Evolutionary conservation across 2,888 invertebrate genomes (phyloP).

Genomic region (Abrostola tripartita): DNA sequence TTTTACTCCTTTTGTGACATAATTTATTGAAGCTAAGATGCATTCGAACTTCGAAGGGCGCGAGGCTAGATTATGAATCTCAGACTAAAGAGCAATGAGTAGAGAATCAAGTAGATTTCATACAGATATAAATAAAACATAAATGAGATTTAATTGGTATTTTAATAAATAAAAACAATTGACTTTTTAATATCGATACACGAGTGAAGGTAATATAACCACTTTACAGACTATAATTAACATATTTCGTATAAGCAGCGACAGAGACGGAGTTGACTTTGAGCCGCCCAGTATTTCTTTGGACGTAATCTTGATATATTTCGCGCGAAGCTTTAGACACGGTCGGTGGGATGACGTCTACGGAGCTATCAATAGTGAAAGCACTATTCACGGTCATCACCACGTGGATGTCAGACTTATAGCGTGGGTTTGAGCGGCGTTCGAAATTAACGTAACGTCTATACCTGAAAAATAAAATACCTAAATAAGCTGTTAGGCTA

Average conservation of each 20-base stretch:
- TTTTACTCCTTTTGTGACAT: too few species aligned
- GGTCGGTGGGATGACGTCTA: constrained; percentile 90
- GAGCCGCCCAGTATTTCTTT: constrained; percentile 84
- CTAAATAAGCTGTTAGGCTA: neutral
- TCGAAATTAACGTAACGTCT: constrained; percentile 89
- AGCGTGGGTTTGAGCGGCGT: constrained; percentile 88
- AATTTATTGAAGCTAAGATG: too few species aligned
- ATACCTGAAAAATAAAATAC: constrained; percentile 81
- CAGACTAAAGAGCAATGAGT: too few species aligned
- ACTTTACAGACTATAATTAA: constrained; percentile 67
- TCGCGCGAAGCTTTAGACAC: constrained; percentile 89
- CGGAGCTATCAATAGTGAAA: constrained; percentile 90
- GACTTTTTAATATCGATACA: neutral
- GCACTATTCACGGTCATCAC: constrained; percentile 90
- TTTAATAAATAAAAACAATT: neutral
- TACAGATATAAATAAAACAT: too few species aligned
- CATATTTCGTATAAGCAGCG: constrained; percentile 75
- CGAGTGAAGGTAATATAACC: constrained; percentile 3
- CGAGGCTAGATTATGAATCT: too few species aligned
- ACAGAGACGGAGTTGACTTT: constrained; percentile 71
- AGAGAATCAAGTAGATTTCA: too few species aligned
- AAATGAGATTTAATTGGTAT: neutral
- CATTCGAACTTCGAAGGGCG: too few species aligned
- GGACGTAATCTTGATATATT: constrained; percentile 91
- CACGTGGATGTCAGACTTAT: constrained; percentile 84